Percentiles rank a stretch among this genome's conserved stretches.
Conservation (phyloP, 2,113 vertebrate genomes). For the Erinaceus europaeus region DNA sequence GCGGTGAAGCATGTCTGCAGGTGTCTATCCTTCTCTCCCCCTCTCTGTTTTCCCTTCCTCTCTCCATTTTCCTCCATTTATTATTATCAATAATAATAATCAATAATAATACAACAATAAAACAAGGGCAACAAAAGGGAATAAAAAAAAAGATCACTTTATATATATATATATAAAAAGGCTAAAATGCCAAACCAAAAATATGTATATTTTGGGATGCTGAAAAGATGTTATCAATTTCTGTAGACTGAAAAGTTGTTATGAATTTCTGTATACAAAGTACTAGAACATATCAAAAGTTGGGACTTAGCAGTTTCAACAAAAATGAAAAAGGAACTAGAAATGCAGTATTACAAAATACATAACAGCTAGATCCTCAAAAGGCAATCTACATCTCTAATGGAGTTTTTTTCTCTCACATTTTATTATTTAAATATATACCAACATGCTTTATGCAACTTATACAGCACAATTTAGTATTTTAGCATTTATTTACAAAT, state of each 20-base stretch:
- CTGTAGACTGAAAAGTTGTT: conserved; percentile 21
- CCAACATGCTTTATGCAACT: not conserved
- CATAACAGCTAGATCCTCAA: not conserved
- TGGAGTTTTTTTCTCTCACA: not conserved
- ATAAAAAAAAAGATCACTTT: too few species aligned
- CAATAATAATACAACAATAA: too few species aligned
- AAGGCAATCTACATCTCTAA: not conserved
- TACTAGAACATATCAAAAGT: not conserved
- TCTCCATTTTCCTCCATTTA: too few species aligned
- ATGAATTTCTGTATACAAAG: conserved; percentile 1
- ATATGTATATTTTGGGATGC: not conserved
- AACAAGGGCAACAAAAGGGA: too few species aligned
- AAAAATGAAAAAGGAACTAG: conserved; percentile 13
- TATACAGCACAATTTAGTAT: conserved; percentile 3
- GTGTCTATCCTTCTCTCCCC: too few species aligned
- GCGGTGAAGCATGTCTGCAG: too few species aligned
- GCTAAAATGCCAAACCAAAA: conserved; percentile 2
- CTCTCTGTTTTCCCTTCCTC: too few species aligned
- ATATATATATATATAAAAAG: too few species aligned
- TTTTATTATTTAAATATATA: not conserved
- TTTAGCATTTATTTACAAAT: conserved; percentile 28
- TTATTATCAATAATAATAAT: too few species aligned
- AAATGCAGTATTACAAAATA: not conserved
- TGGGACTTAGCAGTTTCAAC: not conserved
- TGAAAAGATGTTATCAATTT: conserved; percentile 14